These are phyloP conservation scores for Myrmecobius fasciatus DNA, from an alignment of 2,113 vertebrate genomes.

Conservation along the genomic window DNA sequence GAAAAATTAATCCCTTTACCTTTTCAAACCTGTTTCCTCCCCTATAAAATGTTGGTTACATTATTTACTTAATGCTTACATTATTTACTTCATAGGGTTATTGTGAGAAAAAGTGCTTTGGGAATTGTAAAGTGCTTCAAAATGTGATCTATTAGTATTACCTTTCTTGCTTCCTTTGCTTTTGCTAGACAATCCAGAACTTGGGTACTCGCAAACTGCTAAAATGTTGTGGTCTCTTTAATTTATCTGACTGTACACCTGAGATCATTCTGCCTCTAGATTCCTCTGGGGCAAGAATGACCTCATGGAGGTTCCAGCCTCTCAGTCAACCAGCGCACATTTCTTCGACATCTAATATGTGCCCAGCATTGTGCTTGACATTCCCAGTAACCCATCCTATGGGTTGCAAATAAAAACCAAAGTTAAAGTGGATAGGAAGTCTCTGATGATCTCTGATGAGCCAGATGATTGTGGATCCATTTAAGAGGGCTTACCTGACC, in stretches of 20 bases:
- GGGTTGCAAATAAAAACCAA: slow-evolving; percentile 74
- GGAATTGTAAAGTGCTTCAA: neutral
- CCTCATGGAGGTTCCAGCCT: slow-evolving; percentile 55
- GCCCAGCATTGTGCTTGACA: neutral
- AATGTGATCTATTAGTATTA: neutral
- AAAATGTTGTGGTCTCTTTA: neutral
- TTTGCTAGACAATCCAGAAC: neutral
- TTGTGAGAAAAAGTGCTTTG: neutral
- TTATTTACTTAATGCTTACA: neutral
- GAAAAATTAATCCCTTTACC: neutral
- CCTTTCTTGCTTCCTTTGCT: neutral
- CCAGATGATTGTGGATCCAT: slow-evolving; percentile 73
- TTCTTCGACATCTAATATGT: neutral
- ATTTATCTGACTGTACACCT: neutral
- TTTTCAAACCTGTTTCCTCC: neutral
- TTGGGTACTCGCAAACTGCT: neutral
- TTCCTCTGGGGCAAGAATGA: neutral
- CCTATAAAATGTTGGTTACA: neutral
- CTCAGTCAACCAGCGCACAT: neutral
- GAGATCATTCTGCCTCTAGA: neutral
- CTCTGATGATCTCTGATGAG: slow-evolving; percentile 75
- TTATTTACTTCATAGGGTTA: neutral
- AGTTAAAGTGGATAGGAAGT: slow-evolving; percentile 72
- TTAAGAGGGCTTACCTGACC: slow-evolving; percentile 68
- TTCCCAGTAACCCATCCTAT: slow-evolving; percentile 47